These are phyloP conservation scores for Ceyx melanurus DNA, from an alignment of 2,113 vertebrate genomes.

Conservation along the genomic window DNA sequence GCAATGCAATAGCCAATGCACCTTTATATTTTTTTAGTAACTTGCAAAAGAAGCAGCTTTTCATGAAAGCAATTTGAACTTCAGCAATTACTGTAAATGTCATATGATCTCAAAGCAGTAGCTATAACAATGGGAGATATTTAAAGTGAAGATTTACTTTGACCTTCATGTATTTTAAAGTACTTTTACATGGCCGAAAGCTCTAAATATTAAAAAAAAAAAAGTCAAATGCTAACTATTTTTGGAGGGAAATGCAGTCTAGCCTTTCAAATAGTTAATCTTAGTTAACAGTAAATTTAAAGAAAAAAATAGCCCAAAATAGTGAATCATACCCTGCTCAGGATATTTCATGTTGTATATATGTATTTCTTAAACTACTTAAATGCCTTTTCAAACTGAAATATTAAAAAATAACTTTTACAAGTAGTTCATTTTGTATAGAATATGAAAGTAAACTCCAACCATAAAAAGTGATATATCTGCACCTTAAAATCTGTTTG, in stretches of 20 bases:
- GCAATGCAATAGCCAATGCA: background rate
- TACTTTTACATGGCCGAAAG: background rate
- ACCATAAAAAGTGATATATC: background rate
- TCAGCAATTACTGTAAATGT: conserved; percentile 64
- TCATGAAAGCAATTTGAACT: conserved; percentile 48
- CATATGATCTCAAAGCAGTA: conserved; percentile 44
- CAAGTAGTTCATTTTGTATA: background rate
- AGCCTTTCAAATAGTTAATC: background rate
- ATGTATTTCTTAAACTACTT: background rate
- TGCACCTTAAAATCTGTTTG: background rate
- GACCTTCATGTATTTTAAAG: conserved; percentile 35
- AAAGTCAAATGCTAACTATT: background rate
- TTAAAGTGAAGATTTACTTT: conserved; percentile 40
- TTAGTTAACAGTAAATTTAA: background rate
- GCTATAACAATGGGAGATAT: conserved; percentile 26
- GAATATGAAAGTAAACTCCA: background rate
- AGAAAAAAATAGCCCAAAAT: background rate
- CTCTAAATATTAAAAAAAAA: background rate
- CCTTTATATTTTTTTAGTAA: conserved; percentile 53
- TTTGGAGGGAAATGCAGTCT: background rate
- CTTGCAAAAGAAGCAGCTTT: conserved; percentile 34
- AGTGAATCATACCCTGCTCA: background rate
- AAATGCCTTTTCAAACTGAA: background rate
- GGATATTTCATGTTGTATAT: background rate
- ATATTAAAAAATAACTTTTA: background rate